Conservation (phyloP, 2,113 vertebrate genomes). For the Heteronetta atricapilla region DNA sequence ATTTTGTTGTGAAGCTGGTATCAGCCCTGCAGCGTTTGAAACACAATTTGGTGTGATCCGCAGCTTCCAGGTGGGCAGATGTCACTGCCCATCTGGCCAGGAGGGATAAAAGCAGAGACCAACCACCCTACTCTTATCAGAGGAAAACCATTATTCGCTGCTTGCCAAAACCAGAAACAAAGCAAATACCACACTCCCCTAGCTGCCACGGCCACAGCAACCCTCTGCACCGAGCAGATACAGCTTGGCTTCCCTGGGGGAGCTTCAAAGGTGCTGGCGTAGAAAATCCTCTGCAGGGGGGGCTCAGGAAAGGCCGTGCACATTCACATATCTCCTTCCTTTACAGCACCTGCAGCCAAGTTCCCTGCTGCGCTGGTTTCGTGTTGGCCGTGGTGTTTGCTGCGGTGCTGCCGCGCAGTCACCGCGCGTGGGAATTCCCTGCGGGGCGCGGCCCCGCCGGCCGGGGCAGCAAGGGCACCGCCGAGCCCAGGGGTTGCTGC, state of each 20-base stretch:
- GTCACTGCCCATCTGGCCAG: not conserved
- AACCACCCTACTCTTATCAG: not conserved
- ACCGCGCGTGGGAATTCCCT: conserved; percentile 44
- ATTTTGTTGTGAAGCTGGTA: not conserved
- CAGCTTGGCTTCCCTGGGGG: not conserved
- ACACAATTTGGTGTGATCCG: not conserved
- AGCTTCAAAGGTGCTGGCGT: not conserved
- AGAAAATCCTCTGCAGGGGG: not conserved
- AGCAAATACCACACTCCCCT: not conserved
- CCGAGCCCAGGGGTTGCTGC: not conserved
- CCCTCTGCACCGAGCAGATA: not conserved
- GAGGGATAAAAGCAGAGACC: not conserved
- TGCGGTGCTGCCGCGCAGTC: fast-evolving
- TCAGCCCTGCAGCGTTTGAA: not conserved
- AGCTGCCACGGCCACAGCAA: not conserved
- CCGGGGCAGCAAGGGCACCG: not conserved
- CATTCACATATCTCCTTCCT: not conserved
- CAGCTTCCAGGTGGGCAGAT: not conserved
- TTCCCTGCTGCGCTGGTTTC: not conserved
- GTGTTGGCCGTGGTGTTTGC: not conserved
- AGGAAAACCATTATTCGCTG: not conserved
- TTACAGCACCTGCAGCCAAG: not conserved
- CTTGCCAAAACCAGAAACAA: too few species aligned
- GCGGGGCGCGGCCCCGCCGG: not conserved
- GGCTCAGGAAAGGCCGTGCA: fast-evolving